Evolutionary conservation across 2,797 vertebrate genomes (phyloP), one percentile per base, ranked within the genome.

Genomic region (Mus caroli): DNA sequence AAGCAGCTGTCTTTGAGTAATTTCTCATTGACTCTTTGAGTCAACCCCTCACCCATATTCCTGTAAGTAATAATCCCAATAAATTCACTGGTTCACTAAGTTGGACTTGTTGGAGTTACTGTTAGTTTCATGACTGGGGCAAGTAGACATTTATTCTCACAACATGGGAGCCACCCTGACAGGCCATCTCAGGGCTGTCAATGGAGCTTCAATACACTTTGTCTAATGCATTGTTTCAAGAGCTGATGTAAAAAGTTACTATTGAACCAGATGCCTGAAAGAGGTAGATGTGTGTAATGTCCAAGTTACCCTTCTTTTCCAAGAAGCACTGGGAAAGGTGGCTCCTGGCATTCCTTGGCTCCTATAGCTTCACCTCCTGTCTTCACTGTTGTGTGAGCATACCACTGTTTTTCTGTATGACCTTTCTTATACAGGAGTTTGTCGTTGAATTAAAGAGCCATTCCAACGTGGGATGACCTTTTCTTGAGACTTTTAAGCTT

Each of bases 301-400:
- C 14, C 15, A 3, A 31, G 37, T 62, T 83, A 83, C n/a, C 58
- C 26, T 62, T 26, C 24, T 43, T 83, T 40, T 37, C 58, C 58
- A 10, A 84, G 80, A 62, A 84, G 58, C 8, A 43, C 80, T 84
- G 43, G 56, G 56, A 83, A 60, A 60, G n/a, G 56, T 60, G 79
- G 54, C 37, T 46, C 75, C 6, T 4, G 3, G 34, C 14, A 4
- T 43, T 40, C 52, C 50, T 15, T 46, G 54, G 12, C 37, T 75
- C 3, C 1, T 76, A 26, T 46, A 12, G 6, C 34, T 73, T 62
- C 4, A 0, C 14, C 19, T 20, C n/a, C 60, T 14, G 46, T 67
- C 19, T 14, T 43, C 2, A 0, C n/a, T 31, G 40, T 28, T 52
- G 0, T 46, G 0, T 54, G 31, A 26, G 34, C 8, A 43, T 6